Evolutionary conservation across 2,888 invertebrate genomes (phyloP).

Genomic region (Lithophane ornitopus): DNA sequence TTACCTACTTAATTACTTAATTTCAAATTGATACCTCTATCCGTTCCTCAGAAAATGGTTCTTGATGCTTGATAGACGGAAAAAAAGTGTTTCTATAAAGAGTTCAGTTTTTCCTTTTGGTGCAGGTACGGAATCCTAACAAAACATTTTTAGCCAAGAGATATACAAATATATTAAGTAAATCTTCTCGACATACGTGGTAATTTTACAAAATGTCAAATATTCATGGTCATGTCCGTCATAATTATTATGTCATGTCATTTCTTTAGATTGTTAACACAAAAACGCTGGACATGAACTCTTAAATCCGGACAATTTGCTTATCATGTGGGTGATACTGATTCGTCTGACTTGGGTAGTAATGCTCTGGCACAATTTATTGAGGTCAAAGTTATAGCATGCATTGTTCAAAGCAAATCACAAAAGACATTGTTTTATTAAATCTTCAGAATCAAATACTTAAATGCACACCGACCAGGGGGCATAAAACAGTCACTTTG

Average conservation of each 20-base stretch:
- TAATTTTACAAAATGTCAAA: constrained; percentile 5
- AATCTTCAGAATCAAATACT: neutral
- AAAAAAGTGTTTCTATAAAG: neutral
- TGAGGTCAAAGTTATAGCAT: neutral
- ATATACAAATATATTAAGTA: neutral
- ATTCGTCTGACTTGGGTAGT: neutral
- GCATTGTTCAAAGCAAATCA: neutral
- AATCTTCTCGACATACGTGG: neutral
- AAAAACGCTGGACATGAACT: constrained; percentile 48
- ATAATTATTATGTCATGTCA: neutral
- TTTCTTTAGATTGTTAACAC: constrained; percentile 7
- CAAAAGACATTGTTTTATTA: neutral
- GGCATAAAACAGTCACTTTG: too few relatives aligned
- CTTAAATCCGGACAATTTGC: constrained; percentile 12
- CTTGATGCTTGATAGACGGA: neutral
- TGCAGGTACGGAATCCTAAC: neutral
- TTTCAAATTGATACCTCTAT: neutral
- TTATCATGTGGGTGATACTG: constrained; percentile 8
- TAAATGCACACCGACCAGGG: neutral
- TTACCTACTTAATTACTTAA: neutral
- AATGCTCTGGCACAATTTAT: neutral
- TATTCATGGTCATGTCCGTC: neutral
- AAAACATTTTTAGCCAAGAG: neutral
- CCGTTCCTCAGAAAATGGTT: neutral
- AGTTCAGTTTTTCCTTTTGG: neutral